Evolutionary conservation across 2,888 invertebrate species (phyloP).

Genomic region (Drosophila robusta): DNA sequence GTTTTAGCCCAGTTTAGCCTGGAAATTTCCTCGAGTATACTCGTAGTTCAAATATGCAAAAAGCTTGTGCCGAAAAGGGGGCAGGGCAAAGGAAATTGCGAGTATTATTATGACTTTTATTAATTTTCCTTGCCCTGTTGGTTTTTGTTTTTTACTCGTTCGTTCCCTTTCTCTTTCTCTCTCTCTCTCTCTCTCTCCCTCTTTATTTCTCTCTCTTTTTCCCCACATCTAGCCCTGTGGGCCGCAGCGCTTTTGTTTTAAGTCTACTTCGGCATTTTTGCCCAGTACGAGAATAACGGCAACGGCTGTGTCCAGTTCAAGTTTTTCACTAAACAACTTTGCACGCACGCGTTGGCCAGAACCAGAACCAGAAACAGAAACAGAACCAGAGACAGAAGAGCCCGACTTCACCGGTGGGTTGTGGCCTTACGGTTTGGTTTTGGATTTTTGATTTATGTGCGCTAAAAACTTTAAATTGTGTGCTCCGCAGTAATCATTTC

Average conservation of each 20-base stretch:
- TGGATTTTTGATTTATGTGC: conserved; percentile 73
- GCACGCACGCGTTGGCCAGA: conserved; percentile 69
- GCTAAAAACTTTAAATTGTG: conserved; percentile 74
- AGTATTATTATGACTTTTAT: conserved; percentile 80
- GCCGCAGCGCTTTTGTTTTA: conserved; percentile 45
- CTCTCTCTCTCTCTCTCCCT: background rate
- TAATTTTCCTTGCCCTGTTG: conserved; percentile 64
- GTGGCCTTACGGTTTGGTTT: conserved; percentile 53
- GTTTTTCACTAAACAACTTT: conserved; percentile 78
- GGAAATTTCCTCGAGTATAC: conserved; percentile 46
- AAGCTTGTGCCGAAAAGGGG: conserved; percentile 46
- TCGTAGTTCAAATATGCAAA: conserved; percentile 52
- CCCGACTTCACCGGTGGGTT: conserved; percentile 26
- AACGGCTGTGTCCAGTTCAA: conserved; percentile 73
- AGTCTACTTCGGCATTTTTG: conserved; percentile 33
- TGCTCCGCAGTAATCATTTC: conserved; percentile 50
- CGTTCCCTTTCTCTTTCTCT: background rate
- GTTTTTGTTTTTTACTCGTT: conserved; percentile 21
- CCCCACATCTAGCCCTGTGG: conserved; percentile 27
- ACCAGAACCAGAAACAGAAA: conserved; percentile 5
- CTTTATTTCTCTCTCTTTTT: conserved; percentile 17
- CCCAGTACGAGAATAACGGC: conserved; percentile 39
- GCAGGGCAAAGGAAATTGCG: conserved; percentile 74
- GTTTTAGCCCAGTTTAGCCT: conserved; percentile 8
- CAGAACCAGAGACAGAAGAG: conserved; percentile 5